These are phyloP conservation scores for Achatina immaculata DNA, from an alignment of 1,140 invertebrate species.

Conservation along the genomic window DNA sequence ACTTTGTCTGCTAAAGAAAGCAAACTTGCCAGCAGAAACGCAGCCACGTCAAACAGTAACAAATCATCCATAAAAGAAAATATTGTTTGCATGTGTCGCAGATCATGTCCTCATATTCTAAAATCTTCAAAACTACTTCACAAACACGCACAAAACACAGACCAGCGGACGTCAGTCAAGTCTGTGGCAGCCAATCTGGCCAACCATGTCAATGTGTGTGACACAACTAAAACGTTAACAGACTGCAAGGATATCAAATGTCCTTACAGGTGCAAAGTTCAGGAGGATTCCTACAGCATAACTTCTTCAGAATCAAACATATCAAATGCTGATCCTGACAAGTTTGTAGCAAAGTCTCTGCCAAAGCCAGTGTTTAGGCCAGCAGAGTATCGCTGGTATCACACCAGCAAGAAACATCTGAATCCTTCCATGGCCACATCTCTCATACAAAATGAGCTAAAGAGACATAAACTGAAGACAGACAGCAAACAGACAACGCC, in stretches of 20 bases:
- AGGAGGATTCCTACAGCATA: not conserved
- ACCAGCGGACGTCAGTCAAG: too few relatives aligned
- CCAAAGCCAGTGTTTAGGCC: not conserved
- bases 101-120: not conserved
- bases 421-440: slow-evolving; percentile 26
- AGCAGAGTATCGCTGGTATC: not conserved
- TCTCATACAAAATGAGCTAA: slow-evolving; percentile 50
- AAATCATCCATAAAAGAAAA: not conserved
- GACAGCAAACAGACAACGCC: slow-evolving; percentile 40
- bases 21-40: not conserved
- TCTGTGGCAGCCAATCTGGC: too few relatives aligned
- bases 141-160: too few relatives aligned
- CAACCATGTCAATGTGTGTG: too few relatives aligned
- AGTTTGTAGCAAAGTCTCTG: not conserved
- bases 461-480: slow-evolving; percentile 47
- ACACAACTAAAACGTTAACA: too few relatives aligned
- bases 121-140: too few relatives aligned
- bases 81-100: not conserved
- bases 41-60: not conserved
- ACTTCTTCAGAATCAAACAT: not conserved
- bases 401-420: not conserved
- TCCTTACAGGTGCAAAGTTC: not conserved
- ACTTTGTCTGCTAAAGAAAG: slow-evolving; percentile 39
- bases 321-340: not conserved
- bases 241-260: too few relatives aligned